Base-by-base conservation (phyloP, 2,888 invertebrate genomes). In the Fragum fragum region DNA sequence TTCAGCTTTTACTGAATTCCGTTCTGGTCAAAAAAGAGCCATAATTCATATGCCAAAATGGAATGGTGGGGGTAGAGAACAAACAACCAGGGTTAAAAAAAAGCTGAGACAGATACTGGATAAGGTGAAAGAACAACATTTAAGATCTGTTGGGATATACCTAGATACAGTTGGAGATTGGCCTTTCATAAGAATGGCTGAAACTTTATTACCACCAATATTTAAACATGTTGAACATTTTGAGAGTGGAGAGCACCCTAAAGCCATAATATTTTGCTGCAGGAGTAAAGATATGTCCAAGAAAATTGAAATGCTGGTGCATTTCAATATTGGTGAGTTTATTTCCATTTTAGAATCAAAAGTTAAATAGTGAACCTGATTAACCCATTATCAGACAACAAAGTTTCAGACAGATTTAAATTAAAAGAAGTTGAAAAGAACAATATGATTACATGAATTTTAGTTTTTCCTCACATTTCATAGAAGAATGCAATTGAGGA, bases 271-370 rank as follows among this genome's bases (percentile, higher is more conserved):
- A 21, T 42, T 66, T 16, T 66, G 66, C 26, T 21, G 36, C 23
- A 42, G 26, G 11, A 66, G 66, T 26, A 7, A 42, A 26, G 42
- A 66, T 42, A 39, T 36, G 26, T 9, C 42, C 21, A 66, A 42
- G 42, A 66, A 66, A 32, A 42, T 36, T 11, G 66, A 66, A 11
- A 42, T 42, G n/a, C 14, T 42, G 2, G 36, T 66, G n/a, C 21
- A 42, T 9, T 36, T 23, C 21, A 39, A 26, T 66, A 66, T 66
- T 39, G 66, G 66, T 39, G 18, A 63, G 63, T 23, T 21, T 57
- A 21, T 36, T 36, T 36, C n/a, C n/a, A n/a, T n/a, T n/a, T n/a
- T n/a, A n/a, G n/a, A n/a, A n/a, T n/a, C n/a, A n/a, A n/a, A n/a
- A n/a, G n/a, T n/a, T n/a, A n/a, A n/a, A n/a, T n/a, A n/a, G n/a